Base-by-base conservation (phyloP, 2,797 vertebrate species). In the Octomys mimax region DNA sequence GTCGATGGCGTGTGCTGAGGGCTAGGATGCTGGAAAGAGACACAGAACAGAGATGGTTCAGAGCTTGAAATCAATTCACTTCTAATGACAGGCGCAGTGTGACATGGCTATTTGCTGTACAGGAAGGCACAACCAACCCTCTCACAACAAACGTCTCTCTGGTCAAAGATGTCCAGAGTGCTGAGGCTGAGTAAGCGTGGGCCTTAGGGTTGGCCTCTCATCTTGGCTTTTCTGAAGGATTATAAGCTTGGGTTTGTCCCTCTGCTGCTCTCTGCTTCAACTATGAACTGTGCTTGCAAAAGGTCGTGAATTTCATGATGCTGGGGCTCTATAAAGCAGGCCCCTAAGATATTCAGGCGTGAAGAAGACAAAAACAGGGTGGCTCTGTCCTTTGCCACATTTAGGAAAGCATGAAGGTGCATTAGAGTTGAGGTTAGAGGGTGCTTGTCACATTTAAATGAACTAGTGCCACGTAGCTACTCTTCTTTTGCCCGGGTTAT, bases 371-470 rank as follows among this genome's bases (percentile, higher is more conserved):
- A 61, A 92, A 92, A 70, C 46, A 57, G 5, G 0, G 0, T 52
- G 21, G 77, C 57, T 42, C 46, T 95, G 24, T 33, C 89, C 36
- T 57, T 95, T 2, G 6, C 28, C 54, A 95, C 83, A 73, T 91
- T 21, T 82, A 33, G 57, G 19, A 33, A 85, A 93, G 33, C 12
- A 82, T 87, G 92, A 62, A 94, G 49, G 11, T 78, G 21, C 70
- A 49, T 73, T 78, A 28, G 39, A 79, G 6, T 42, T 90, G 68
- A 26, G 61, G 39, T 89, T 92, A 26, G 81, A 91, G 87, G 9
- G 2, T 87, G 87, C 36, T 73, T 28, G 87, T 95, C 82, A 89
- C 39, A 19, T 64, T 88, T 62, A 85, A 82, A 46, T 68, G 64
- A 96, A 75, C 10, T 52, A 42, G 62, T 62, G 70, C 39, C 14